Percentiles rank a stretch among this genome's conserved stretches.
These are phyloP conservation scores for Coreius guichenoti DNA, from an alignment of 2,797 vertebrate species.

Conservation along the genomic window DNA sequence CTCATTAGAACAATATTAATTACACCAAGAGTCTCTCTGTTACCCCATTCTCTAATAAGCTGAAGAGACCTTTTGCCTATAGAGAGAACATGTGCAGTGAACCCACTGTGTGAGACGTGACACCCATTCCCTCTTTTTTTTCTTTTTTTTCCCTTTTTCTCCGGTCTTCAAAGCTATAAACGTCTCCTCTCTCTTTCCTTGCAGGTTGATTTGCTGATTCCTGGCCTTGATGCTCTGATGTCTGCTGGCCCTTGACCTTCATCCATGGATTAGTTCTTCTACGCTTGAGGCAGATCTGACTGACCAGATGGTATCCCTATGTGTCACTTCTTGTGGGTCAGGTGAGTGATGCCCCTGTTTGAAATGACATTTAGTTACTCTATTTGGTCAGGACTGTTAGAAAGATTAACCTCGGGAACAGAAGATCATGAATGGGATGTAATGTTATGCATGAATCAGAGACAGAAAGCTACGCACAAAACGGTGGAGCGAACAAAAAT, in stretches of 20 bases:
- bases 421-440: background rate
- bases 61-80: background rate
- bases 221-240: slow-evolving; percentile 13
- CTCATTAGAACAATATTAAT: slow-evolving; percentile 30
- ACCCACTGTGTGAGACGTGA: slow-evolving; percentile 29
- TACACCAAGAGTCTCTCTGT: slow-evolving; percentile 26
- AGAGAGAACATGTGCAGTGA: slow-evolving; percentile 5
- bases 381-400: background rate
- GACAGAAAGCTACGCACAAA: slow-evolving; percentile 2
- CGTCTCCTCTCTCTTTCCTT: slow-evolving; percentile 15
- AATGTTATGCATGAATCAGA: slow-evolving; percentile 7
- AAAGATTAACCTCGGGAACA: background rate
- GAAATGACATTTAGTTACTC: slow-evolving; percentile 16
- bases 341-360: slow-evolving; percentile 55
- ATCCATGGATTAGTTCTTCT: slow-evolving; percentile 57
- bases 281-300: slow-evolving; percentile 46
- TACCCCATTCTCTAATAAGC: slow-evolving; percentile 26
- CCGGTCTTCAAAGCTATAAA: slow-evolving; percentile 13
- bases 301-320: slow-evolving; percentile 56
- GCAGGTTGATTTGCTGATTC: slow-evolving; percentile 49
- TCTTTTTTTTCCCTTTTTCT: no score
- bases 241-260: slow-evolving; percentile 30
- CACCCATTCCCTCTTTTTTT: background rate
- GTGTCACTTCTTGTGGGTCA: slow-evolving; percentile 43
- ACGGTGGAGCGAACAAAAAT: background rate